Percentiles rank a stretch among this genome's conserved stretches.
phyloP scores from a whole-genome alignment of 2,113 vertebrate genomes.

The Oplegnathus fasciatus region DNA sequence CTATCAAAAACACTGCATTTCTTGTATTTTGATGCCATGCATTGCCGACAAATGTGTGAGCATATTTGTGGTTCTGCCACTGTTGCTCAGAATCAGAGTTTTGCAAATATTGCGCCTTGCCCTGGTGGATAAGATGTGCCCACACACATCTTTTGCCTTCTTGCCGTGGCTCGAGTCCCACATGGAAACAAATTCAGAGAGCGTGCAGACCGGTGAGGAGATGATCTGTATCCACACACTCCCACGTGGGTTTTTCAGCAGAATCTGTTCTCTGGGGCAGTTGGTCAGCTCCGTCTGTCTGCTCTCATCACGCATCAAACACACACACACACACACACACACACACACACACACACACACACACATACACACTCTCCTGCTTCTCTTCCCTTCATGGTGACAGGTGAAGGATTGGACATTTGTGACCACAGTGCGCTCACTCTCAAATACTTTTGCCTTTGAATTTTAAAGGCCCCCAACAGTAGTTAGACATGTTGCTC shows the following conservation, averaged over 20 bases:
- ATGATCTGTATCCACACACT: conserved; percentile 35
- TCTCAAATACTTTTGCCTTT: conserved; percentile 1
- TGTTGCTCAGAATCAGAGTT: conserved; percentile 47
- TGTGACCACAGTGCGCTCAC: neutral
- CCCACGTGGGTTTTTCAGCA: neutral
- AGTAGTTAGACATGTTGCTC: neutral
- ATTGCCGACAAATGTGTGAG: conserved; percentile 16
- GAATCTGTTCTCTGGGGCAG: conserved; percentile 47
- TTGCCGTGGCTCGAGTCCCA: conserved; percentile 25
- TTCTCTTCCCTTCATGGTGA: neutral
- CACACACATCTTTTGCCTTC: conserved; percentile 40
- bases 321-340: conserved; percentile 23
- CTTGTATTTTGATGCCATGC: conserved; percentile 25
- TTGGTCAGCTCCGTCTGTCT: conserved; percentile 45
- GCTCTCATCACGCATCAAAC: conserved; percentile 28
- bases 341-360: conserved; percentile 13
- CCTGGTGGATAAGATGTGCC: conserved; percentile 31
- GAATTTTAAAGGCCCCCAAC: neutral
- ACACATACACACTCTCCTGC: conserved; percentile 2
- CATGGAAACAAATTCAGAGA: conserved; percentile 10
- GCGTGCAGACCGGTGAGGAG: conserved; percentile 29
- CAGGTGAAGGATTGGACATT: conserved; percentile 20
- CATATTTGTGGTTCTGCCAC: conserved; percentile 51
- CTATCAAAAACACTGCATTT: neutral
- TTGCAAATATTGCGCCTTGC: conserved; percentile 40